Percentiles rank a stretch among this genome's conserved stretches.
These are phyloP conservation scores for Gallinago nigripennis DNA, from an alignment of 2,797 vertebrate genomes.

Conservation along the genomic window DNA sequence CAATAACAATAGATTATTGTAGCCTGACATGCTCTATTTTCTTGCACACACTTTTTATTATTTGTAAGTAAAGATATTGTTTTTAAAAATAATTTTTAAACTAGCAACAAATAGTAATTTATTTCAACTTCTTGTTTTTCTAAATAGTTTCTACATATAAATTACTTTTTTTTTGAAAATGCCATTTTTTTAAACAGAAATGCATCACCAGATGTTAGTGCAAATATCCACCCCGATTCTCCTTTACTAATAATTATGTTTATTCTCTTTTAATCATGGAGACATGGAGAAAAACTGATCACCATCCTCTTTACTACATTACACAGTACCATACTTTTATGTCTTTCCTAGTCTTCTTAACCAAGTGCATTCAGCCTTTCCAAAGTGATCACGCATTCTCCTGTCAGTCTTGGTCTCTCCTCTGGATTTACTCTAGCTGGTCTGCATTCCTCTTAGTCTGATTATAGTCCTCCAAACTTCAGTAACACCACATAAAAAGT, in stretches of 20 bases:
- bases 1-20: background rate
- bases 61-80: background rate
- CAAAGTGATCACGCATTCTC: background rate
- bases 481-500: background rate
- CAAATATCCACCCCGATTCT: background rate
- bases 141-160: background rate
- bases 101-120: background rate
- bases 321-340: background rate
- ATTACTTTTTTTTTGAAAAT: background rate
- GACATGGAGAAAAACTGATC: background rate
- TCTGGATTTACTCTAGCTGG: background rate
- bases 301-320: background rate
- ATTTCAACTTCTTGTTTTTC: background rate
- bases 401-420: background rate
- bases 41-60: background rate
- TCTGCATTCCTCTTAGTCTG: background rate
- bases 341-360: background rate
- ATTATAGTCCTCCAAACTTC: background rate
- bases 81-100: background rate
- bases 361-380: background rate
- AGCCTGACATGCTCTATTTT: background rate
- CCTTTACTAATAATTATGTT: background rate
- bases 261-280: background rate
- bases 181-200: background rate
- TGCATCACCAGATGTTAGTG: background rate